Conservation (phyloP, 2,888 invertebrate genomes). For the Drosophila mimetica region DNA sequence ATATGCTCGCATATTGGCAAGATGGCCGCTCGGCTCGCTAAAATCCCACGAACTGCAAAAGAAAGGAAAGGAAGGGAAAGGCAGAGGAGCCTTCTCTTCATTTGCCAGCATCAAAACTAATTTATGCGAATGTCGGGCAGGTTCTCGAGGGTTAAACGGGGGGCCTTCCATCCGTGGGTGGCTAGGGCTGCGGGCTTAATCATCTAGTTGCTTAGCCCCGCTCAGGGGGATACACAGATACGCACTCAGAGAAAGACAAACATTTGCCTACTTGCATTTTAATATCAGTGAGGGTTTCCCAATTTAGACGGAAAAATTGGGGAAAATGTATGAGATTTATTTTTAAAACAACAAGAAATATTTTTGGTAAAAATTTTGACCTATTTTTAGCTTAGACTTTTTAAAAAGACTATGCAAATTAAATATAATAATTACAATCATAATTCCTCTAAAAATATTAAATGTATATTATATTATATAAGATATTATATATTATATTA, state of each 20-base stretch:
- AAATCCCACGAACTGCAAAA: constrained; percentile 15
- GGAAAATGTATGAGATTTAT: too few relatives aligned
- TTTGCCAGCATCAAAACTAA: constrained; percentile 75
- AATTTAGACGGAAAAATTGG: too few relatives aligned
- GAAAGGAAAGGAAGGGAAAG: background rate
- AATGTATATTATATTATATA: too few relatives aligned
- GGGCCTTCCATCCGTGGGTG: background rate
- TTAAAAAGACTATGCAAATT: too few relatives aligned
- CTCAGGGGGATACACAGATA: constrained; percentile 5
- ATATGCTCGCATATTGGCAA: constrained; percentile 56
- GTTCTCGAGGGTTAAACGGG: background rate
- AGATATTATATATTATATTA: too few relatives aligned
- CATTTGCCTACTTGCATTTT: background rate
- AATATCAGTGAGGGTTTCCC: too few relatives aligned
- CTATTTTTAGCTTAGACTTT: too few relatives aligned
- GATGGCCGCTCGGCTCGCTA: constrained; percentile 59
- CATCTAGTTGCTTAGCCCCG: constrained; percentile 19
- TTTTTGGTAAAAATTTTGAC: too few relatives aligned
- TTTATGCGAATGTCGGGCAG: constrained; percentile 68
- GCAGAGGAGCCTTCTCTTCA: constrained; percentile 49
- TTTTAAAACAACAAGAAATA: too few relatives aligned
- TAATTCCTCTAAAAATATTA: too few relatives aligned
- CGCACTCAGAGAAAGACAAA: background rate
- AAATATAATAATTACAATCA: too few relatives aligned
- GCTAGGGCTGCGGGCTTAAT: constrained; percentile 20